Percentiles rank a stretch among this genome's conserved stretches.
Conservation (phyloP, 2,888 invertebrate species). For the Patella depressa region DNA sequence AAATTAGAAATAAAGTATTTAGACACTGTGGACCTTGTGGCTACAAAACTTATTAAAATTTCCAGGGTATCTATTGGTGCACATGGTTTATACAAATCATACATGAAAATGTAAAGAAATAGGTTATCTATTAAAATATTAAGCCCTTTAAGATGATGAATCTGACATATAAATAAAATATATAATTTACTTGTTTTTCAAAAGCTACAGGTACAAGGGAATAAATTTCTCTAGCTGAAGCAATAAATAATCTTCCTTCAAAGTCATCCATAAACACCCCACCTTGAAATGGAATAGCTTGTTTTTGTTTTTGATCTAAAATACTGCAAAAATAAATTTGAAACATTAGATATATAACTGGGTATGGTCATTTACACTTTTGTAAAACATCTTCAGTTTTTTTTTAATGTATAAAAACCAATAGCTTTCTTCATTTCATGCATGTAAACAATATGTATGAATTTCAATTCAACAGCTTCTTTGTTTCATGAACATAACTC, state of each 20-base stretch:
- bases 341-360: background rate
- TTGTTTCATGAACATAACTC: too few species aligned
- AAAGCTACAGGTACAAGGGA: constrained; percentile 73
- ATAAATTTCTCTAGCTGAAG: constrained; percentile 72
- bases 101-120: too few species aligned
- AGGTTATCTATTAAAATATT: too few species aligned
- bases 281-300: constrained; percentile 73
- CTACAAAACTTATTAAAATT: background rate
- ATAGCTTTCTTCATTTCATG: background rate
- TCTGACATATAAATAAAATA: background rate
- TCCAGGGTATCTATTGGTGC: background rate
- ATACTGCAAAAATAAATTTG: constrained; percentile 65
- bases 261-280: constrained; percentile 73
- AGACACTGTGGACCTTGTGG: background rate
- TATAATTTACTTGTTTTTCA: constrained; percentile 73
- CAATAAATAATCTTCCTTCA: constrained; percentile 74
- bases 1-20: background rate
- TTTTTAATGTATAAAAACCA: background rate
- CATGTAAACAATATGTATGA: too few species aligned
- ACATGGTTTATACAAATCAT: background rate
- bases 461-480: too few species aligned
- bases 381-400: background rate
- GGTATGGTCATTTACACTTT: background rate
- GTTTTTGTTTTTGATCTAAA: constrained; percentile 74
- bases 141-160: too few species aligned